These are phyloP conservation scores for Junonia oenone DNA, from an alignment of 2,888 invertebrate species.

Conservation along the genomic window DNA sequence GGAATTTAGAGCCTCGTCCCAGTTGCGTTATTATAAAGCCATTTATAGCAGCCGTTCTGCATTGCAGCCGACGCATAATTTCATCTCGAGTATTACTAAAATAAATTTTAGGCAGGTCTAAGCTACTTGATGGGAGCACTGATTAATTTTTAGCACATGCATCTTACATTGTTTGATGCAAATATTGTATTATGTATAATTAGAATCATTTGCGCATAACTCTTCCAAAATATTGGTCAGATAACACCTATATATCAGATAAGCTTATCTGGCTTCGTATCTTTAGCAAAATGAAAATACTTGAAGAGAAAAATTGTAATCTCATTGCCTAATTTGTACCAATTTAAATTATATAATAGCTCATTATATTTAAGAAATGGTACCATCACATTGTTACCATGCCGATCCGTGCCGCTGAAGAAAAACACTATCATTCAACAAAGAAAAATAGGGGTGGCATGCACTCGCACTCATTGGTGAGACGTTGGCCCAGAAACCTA, in stretches of 20 bases:
- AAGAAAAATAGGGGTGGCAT: slow-evolving; percentile 18
- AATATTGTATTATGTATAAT: no score
- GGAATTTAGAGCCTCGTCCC: slow-evolving; percentile 1
- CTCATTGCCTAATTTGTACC: no score
- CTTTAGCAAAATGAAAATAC: no score
- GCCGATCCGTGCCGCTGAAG: slow-evolving; percentile 2
- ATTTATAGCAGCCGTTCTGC: slow-evolving; percentile 7
- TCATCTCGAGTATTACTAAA: slow-evolving; percentile 5
- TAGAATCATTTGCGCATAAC: no score
- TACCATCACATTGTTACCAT: background rate
- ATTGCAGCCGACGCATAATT: slow-evolving; percentile 10
- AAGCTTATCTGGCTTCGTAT: no score
- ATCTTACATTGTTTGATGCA: background rate
- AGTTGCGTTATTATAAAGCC: slow-evolving; percentile 13
- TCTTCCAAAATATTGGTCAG: no score
- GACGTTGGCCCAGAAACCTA: slow-evolving; percentile 26
- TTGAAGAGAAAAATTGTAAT: no score
- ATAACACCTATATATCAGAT: no score
- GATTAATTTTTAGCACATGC: background rate
- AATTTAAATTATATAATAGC: background rate
- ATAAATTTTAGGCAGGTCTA: background rate
- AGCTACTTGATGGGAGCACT: background rate
- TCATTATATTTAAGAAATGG: slow-evolving; percentile 11
- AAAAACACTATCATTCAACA: slow-evolving; percentile 17
- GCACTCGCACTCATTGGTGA: slow-evolving; percentile 23